Evolutionary conservation across 1,140 invertebrate species (phyloP).

Genomic region (Triops cancriformis): DNA sequence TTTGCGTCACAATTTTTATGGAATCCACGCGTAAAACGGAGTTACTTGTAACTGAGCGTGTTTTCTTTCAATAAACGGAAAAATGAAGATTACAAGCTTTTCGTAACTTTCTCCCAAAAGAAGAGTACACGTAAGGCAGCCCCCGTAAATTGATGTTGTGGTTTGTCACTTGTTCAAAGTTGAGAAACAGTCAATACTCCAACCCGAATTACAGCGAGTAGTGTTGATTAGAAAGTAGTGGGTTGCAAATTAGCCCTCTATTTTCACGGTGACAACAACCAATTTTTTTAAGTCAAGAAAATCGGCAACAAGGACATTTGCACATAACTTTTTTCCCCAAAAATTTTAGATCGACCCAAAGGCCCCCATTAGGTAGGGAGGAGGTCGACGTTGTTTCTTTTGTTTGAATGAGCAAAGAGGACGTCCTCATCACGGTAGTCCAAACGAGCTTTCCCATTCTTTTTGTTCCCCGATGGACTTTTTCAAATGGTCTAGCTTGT

Average conservation of each 20-base stretch:
- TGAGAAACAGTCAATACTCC: no score
- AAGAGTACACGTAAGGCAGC: no score
- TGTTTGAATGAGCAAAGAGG: constrained; percentile 6
- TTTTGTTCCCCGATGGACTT: background rate
- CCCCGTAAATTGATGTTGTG: no score
- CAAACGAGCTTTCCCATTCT: background rate
- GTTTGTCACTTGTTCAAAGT: no score
- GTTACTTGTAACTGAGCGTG: no score
- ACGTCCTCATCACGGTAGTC: constrained; percentile 7
- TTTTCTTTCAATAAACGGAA: no score
- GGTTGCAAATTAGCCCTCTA: background rate
- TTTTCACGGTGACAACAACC: background rate
- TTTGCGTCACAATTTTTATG: no score
- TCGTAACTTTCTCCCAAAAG: no score
- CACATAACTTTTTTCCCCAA: background rate
- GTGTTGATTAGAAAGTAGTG: background rate
- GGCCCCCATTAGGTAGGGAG: background rate
- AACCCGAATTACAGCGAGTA: background rate
- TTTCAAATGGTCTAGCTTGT: background rate
- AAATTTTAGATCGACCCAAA: background rate
- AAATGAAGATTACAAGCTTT: no score
- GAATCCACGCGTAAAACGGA: no score
- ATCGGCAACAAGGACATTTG: background rate
- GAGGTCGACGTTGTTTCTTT: background rate
- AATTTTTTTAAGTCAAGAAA: background rate